Evolutionary conservation across 2,888 invertebrate genomes (phyloP).

Genomic region (Tachystola acroxantha): DNA sequence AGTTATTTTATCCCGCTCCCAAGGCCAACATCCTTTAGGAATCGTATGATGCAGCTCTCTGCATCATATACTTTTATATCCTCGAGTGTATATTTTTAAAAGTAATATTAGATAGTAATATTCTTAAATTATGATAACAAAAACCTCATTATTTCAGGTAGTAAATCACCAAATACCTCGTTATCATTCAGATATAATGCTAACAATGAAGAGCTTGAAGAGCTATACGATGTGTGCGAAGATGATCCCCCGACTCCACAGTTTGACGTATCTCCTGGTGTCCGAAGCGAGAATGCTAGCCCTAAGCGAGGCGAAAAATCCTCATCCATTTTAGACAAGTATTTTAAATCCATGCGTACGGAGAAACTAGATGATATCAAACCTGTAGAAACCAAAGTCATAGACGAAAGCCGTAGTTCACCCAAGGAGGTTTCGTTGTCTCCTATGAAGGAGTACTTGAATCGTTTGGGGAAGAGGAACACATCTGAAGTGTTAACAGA

Average conservation of each 20-base stretch:
- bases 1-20: too few species aligned
- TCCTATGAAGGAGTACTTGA: constrained; percentile 78
- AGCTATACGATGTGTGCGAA: constrained; percentile 80
- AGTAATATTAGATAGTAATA: too few species aligned
- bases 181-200: constrained; percentile 85
- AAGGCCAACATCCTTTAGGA: too few species aligned
- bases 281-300: constrained; percentile 54
- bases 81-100: too few species aligned
- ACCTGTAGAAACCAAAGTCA: constrained; percentile 34
- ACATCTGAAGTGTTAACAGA: constrained; percentile 76
- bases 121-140: too few species aligned
- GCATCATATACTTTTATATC: too few species aligned
- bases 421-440: constrained; percentile 62
- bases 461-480: constrained; percentile 80
- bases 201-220: constrained; percentile 86
- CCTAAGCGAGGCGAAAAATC: constrained; percentile 66
- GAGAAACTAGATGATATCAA: constrained; percentile 37
- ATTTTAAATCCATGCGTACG: constrained; percentile 63
- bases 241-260: constrained; percentile 74
- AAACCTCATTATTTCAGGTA: constrained; percentile 45
- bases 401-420: constrained; percentile 38
- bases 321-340: constrained; percentile 68
- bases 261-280: constrained; percentile 49
- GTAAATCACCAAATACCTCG: constrained; percentile 66
- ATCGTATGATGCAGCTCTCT: too few species aligned